Conservation (phyloP, 2,888 invertebrate genomes). For the Dexiosoma caninum region DNA sequence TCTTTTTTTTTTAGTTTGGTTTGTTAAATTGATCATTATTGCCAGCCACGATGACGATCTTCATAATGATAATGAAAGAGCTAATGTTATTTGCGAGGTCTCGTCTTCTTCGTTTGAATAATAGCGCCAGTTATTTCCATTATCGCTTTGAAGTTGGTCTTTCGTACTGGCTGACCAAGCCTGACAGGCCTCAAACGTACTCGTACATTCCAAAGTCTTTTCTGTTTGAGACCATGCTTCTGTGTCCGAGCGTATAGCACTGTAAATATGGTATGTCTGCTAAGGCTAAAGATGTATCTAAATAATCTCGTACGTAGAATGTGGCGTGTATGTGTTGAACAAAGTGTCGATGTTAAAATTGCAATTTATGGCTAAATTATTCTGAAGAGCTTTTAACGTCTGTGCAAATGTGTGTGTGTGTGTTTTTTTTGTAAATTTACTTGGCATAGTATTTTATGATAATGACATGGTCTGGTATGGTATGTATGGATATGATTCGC, state of each 20-base stretch:
- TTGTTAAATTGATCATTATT: slow-evolving; percentile 31
- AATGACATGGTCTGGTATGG: slow-evolving; percentile 1
- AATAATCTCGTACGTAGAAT: too few relatives aligned
- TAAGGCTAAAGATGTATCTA: neutral
- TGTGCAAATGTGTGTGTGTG: slow-evolving; percentile 25
- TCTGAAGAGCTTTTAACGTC: slow-evolving; percentile 48
- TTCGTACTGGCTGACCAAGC: slow-evolving; percentile 4
- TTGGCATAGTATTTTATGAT: slow-evolving; percentile 11
- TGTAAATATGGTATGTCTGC: neutral
- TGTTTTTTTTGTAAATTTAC: neutral
- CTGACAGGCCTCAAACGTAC: slow-evolving; percentile 1
- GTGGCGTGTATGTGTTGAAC: neutral
- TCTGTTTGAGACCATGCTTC: slow-evolving; percentile 3
- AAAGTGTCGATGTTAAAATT: slow-evolving; percentile 35
- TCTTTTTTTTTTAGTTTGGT: too few relatives aligned
- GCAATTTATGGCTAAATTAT: slow-evolving; percentile 57
- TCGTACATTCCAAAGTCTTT: neutral
- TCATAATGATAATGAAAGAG: neutral
- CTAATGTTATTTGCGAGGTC: slow-evolving; percentile 49
- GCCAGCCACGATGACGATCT: slow-evolving; percentile 22
- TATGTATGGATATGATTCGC: slow-evolving; percentile 14
- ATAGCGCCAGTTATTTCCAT: slow-evolving; percentile 59
- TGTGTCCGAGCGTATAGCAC: slow-evolving; percentile 13
- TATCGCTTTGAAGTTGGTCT: slow-evolving; percentile 21
- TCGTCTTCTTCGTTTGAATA: slow-evolving; percentile 55